Base-by-base conservation (phyloP, 2,888 invertebrate species). In the Camponotus fellah region DNA sequence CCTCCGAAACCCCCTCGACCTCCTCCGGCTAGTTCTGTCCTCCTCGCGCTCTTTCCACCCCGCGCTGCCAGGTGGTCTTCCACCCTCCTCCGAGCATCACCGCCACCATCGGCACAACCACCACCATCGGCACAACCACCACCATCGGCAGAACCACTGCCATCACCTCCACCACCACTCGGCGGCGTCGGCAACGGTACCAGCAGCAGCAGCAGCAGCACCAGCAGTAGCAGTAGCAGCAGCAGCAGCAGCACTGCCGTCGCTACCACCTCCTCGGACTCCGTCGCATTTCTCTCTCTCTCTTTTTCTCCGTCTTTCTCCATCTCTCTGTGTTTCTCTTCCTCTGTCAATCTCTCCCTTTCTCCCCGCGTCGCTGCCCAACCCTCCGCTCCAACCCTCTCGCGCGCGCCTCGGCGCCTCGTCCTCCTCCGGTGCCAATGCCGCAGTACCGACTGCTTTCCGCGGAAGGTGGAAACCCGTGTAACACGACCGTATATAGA, bases 371-470 rank as follows among this genome's bases (percentile, higher is more conserved):
- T 32, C 65, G 43, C 26, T n/a, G 26, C 10, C 26, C 26, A 26
- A 5, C 12, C 68, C 56, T 26, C 58, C 62, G n/a, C 65, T 46
- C 69, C 77, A 8, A 58, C 66, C 62, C 53, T 60, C 82, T 68
- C 71, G 32, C 82, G 84, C 89, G 87, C 87, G 89, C 82, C 60
- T 68, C 74, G 65, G 79, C 60, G 58, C 80, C 80, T 79, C 68
- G 60, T 75, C 74, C 82, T 65, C 68, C 81, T 43, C 69, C 65
- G 65, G 88, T 80, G 82, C 88, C 85, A 81, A 84, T 93, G 93
- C 92, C 92, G 93, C 93, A 93, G 93, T 93, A 92, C 90, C 91
- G 91, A 91, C 89, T 89, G 87, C 88, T 88, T 91, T 86, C 89
- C 91, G 90, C 88, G 87, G 87, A 90, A 89, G 88, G 90, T 89